Evolutionary conservation across 2,113 vertebrate species (phyloP), one percentile per base, ranked within the genome.

Genomic region (Psophia crepitans): DNA sequence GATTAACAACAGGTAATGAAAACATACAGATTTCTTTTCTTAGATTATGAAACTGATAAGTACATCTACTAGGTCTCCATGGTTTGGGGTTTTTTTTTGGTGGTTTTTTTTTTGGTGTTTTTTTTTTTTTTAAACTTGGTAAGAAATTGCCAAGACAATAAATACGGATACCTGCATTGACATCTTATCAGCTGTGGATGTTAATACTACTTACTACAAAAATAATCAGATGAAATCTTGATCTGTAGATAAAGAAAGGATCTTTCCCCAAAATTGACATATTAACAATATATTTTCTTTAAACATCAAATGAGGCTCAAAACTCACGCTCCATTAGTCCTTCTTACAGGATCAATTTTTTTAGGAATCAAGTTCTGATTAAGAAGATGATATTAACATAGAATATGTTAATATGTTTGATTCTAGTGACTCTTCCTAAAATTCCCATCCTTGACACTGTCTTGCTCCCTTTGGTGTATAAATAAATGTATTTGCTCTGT

Each of bases 401-500:
- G 41, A 57, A 76, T 82, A n/a, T n/a, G n/a, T n/a, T n/a, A n/a
- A n/a, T n/a, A n/a, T n/a, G 91, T 85, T 64, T 88, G 60, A 83
- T 94, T 94, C 57, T 85, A 79, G 19, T 43, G 77, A 79, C 16
- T 83, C 35, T 64, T 68, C 65, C 18, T 64, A 69, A 60, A 94
- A 93, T 85, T 94, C 57, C 37, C 43, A 79, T 37, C 90, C 87
- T 90, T 93, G 84, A 87, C 94, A 90, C 22, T 76, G 84, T 32
- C 57, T 93, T 84, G 51, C 51, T 94, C 53, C 51, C 65, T 94
- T 96, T 89, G 65, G 65, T 84, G 18, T 74, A 81, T 95, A 93
- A 96, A 93, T 75, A 95, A 93, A 95, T 43, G 77, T 75, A 75
- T 87, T 79, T 94, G 82, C 74, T 66, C 61, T 87, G 35, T 89